A percentile compares a stretch with the other conserved stretches of the same genome.
Conservation (phyloP, 2,888 invertebrate genomes). For the Schizotus pectinicornis region DNA sequence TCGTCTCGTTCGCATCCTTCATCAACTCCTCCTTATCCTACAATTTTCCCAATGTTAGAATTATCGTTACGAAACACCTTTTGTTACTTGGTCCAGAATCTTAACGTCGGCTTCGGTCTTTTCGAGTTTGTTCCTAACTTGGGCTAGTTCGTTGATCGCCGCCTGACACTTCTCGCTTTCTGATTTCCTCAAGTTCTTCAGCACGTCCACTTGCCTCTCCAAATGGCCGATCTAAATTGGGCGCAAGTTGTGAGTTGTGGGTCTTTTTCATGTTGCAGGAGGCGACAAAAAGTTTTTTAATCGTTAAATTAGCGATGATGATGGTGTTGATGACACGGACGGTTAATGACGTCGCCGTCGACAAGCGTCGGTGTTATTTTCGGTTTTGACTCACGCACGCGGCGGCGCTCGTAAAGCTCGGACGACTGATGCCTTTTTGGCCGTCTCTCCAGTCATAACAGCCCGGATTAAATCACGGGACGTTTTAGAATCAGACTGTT, state of each 20-base stretch:
- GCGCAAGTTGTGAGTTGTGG: too few relatives aligned
- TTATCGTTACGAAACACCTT: neutral
- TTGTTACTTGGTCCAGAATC: conserved; percentile 7
- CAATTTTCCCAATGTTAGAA: conserved; percentile 2
- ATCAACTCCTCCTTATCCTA: conserved; percentile 3
- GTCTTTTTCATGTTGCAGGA: too few relatives aligned
- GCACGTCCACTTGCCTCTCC: conserved; percentile 65
- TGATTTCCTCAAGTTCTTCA: conserved; percentile 65
- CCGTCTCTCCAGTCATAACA: neutral
- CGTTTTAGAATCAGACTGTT: too few relatives aligned
- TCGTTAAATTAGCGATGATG: too few relatives aligned
- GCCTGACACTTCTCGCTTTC: conserved; percentile 58
- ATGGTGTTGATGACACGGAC: neutral
- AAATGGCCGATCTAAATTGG: conserved; percentile 53
- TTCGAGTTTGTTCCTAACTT: conserved; percentile 10
- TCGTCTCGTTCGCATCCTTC: neutral
- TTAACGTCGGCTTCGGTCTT: conserved; percentile 5
- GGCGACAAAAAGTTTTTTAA: too few relatives aligned
- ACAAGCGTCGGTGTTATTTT: conserved; percentile 6
- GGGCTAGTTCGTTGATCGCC: conserved; percentile 27
- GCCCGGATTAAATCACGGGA: neutral
- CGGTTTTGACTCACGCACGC: conserved; percentile 5
- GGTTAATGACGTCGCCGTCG: conserved; percentile 1
- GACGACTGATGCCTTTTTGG: neutral
- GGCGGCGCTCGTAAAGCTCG: neutral